Conservation (phyloP, 2,797 vertebrate genomes). For the Myotis vivesi region DNA sequence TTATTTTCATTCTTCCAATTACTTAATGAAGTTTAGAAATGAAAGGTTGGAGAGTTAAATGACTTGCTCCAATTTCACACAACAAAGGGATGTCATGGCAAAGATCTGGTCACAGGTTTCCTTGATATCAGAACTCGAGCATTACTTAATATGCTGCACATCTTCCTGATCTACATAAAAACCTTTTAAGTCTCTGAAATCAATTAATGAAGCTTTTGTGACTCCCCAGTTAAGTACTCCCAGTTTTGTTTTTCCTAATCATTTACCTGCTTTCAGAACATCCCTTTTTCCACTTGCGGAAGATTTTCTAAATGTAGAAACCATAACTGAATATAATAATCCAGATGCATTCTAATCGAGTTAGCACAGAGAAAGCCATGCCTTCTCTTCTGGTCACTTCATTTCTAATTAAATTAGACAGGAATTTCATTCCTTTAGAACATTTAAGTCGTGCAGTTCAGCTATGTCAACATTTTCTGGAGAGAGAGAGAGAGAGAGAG, state of each 20-base stretch:
- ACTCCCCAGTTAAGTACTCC: background rate
- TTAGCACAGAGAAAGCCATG: background rate
- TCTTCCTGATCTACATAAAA: background rate
- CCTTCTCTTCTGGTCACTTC: background rate
- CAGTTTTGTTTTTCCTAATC: background rate
- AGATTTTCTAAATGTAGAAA: background rate
- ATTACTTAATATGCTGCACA: background rate
- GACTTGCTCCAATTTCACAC: background rate
- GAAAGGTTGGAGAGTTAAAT: background rate
- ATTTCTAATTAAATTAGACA: background rate
- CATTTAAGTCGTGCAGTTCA: background rate
- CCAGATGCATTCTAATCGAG: background rate
- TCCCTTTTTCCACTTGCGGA: background rate
- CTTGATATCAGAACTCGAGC: background rate
- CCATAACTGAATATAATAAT: background rate
- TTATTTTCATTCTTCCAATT: slow-evolving; percentile 1
- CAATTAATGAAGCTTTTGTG: background rate
- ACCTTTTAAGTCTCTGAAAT: background rate
- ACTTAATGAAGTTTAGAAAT: background rate
- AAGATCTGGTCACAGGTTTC: background rate
- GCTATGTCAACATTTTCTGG: background rate
- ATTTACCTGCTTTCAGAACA: background rate
- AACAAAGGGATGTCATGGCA: background rate
- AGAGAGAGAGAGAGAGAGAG: too few species aligned
- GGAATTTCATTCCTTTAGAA: background rate